Evolutionary conservation across 2,888 invertebrate species (phyloP), one percentile per base, ranked within the genome.

Genomic region (Platycheirus albimanus): DNA sequence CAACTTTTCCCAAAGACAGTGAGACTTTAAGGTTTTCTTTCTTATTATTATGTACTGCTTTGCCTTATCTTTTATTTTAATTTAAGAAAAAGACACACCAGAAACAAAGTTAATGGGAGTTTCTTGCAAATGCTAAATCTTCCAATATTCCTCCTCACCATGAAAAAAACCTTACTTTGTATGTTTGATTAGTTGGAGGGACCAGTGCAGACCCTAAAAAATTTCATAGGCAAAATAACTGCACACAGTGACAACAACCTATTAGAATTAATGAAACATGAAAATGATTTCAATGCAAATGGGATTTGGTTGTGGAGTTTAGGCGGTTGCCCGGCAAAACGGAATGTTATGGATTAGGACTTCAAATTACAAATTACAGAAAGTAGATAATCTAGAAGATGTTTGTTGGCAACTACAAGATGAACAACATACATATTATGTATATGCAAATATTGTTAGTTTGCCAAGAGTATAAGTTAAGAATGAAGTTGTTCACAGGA

Each of bases 211-310:
- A 10, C 15, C 36, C 30, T 52, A 45, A 36, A 33, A 20, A 61
- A 51, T 58, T 61, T 17, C 30, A 19, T 3, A 47, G 28, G 30
- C 20, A 7, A 1, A 58, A 49, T 11, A 54, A 13, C 13, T 41
- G 49, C 24, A 51, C 67, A 19, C 19, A 49, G 47, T 58, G 36
- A 49, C 49, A 38, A 51, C 49, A 56, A 56, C 49, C 56, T 47
- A 49, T 56, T 75, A 66, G 69, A 52, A 54, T 58, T 75, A 58
- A 66, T 75, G 66, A 75, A 75, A 75, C 74, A 66, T 75, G 49
- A 63, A 56, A 74, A 64, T 74, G 64, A 38, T 74, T 64, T 63
- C 54, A 66, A 41, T 41, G 54, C 24, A 56, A 66, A 43, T 74
- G 72, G 13, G 15, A 30, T 19, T 54, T 17, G 45, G 11, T 13